Evolutionary conservation across 1,140 invertebrate species (phyloP).

Genomic region (Megalopta genalis): DNA sequence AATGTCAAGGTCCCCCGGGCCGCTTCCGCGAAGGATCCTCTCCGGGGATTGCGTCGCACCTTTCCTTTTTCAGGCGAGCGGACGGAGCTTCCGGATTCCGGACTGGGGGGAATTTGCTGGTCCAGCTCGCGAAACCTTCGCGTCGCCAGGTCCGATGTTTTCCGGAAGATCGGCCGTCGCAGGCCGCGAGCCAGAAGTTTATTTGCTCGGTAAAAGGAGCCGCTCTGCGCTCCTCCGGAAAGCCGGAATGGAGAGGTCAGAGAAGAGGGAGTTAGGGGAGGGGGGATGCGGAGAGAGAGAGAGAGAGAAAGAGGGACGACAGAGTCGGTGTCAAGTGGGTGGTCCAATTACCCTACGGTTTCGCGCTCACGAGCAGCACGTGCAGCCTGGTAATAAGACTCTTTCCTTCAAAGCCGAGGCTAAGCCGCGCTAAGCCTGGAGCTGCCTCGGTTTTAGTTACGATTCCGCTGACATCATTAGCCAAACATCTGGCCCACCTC

Average conservation of each 20-base stretch:
- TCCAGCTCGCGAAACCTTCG: no score
- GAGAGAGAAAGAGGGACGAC: conserved; percentile 50
- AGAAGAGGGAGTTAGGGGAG: conserved; percentile 13
- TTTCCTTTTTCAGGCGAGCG: no score
- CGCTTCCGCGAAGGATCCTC: conserved; percentile 24
- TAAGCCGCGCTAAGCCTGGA: conserved; percentile 67
- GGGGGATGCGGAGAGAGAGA: no score
- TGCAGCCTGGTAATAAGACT: conserved; percentile 77
- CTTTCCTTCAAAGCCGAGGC: conserved; percentile 69
- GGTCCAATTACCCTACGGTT: conserved; percentile 78
- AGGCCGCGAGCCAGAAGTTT: conserved; percentile 22
- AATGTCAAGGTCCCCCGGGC: conserved; percentile 14
- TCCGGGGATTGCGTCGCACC: background rate
- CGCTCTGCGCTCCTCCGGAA: conserved; percentile 17
- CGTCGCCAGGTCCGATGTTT: background rate
- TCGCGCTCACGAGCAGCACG: conserved; percentile 75
- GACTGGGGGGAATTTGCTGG: background rate
- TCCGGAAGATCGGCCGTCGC: conserved; percentile 16
- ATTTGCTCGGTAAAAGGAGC: conserved; percentile 53
- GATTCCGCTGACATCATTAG: conserved; percentile 80
- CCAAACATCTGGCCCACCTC: conserved; percentile 78
- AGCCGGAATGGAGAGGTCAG: conserved; percentile 25
- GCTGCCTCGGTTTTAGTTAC: conserved; percentile 75
- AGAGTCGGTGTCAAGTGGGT: conserved; percentile 70
- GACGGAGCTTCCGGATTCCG: background rate